phyloP scores from a whole-genome alignment of 2,797 vertebrate genomes.

The Falco rusticolus region DNA sequence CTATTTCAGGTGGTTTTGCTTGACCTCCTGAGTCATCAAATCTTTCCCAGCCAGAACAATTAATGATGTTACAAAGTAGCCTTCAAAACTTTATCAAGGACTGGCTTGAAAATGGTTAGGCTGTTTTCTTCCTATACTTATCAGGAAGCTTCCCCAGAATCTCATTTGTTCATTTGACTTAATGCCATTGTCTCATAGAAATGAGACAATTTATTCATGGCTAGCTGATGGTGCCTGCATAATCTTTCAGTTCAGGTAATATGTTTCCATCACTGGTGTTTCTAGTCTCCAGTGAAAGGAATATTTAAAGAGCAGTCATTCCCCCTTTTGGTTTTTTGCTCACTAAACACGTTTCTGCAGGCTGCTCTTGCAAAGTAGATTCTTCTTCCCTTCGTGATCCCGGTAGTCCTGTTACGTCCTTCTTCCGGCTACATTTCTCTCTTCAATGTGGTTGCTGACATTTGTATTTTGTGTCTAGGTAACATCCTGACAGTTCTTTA shows the following conservation, averaged over 20 bases:
- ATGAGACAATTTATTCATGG: not conserved
- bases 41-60: not conserved
- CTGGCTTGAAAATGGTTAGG: not conserved
- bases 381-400: not conserved
- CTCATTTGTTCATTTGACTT: not conserved
- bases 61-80: not conserved
- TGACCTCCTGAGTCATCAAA: not conserved
- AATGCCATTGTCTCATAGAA: not conserved
- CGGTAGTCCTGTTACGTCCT: fast-evolving
- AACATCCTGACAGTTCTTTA: not conserved
- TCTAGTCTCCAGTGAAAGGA: not conserved
- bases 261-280: not conserved
- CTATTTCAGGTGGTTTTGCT: not conserved
- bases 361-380: not conserved
- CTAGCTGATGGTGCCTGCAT: not conserved
- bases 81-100: not conserved
- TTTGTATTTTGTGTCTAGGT: not conserved
- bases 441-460: not conserved
- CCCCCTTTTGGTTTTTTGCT: not conserved
- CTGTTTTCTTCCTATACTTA: not conserved
- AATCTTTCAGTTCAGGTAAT: not conserved
- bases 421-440: not conserved
- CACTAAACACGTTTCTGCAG: not conserved
- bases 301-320: not conserved
- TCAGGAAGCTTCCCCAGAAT: not conserved